These are phyloP conservation scores for Drosophila kurseongensis DNA, from an alignment of 1,140 invertebrate genomes.

Conservation along the genomic window DNA sequence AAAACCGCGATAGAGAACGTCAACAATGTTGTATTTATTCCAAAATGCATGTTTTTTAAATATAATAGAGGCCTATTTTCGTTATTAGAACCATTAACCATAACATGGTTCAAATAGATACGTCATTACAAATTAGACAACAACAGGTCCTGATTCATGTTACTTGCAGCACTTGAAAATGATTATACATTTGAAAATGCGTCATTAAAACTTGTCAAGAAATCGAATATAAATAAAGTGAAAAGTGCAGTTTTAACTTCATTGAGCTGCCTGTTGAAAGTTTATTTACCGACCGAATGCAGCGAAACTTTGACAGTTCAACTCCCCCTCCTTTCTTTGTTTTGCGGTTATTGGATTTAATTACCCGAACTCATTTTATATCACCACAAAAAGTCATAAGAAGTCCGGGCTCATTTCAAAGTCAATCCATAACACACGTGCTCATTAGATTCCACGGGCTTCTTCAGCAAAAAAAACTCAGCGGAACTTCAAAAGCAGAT, in stretches of 20 bases:
- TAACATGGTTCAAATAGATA: no score
- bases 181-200: conserved; percentile 4
- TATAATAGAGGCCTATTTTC: no score
- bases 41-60: no score
- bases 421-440: conserved; percentile 44
- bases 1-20: no score
- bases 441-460: conserved; percentile 37
- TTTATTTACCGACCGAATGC: conserved; percentile 11
- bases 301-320: conserved; percentile 7
- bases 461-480: conserved; percentile 13
- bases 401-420: conserved; percentile 39
- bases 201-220: conserved; percentile 2
- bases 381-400: conserved; percentile 33
- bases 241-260: not conserved
- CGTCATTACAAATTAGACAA: not conserved
- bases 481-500: conserved; percentile 66
- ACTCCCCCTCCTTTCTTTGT: not conserved
- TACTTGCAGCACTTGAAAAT: not conserved
- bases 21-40: no score
- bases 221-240: conserved; percentile 5
- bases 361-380: conserved; percentile 17
- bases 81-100: no score
- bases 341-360: conserved; percentile 11
- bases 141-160: conserved; percentile 7
- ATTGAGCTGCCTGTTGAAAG: conserved; percentile 3